Evolutionary conservation across 2,113 vertebrate genomes (phyloP), one percentile per base, ranked within the genome.

Genomic region (Rostratula benghalensis): DNA sequence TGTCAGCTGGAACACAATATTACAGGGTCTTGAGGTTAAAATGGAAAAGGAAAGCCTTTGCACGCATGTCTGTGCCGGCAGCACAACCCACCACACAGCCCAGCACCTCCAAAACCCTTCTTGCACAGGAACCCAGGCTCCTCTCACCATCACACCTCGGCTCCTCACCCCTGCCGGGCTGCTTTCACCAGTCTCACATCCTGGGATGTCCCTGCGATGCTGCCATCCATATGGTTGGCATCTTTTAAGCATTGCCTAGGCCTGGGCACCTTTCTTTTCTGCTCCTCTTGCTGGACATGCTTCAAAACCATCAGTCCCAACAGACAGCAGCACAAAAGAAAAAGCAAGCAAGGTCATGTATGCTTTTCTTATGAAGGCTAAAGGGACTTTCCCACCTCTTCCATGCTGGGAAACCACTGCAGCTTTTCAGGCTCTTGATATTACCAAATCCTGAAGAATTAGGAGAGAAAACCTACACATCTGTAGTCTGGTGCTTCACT

Each of bases 1-100:
- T 87, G 84, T 95, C 95, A 95, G 93, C 94, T 94, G 94, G 94
- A 97, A 91, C 91, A 85, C 83, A 95, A 56, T 84, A 94, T 95
- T 89, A 43, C 59, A 11, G 53, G 94, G 94, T 95, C 95, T 93
- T 87, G 76, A 90, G 94, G 94, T 95, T 95, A 94, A 76, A 90
- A 82, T 24, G 87, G 78, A 75, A 87, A 89, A 85, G 94, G 65
- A 60, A 76, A 80, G 70, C 78, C 78, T 39, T 39, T 90, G 91
- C 74, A 82, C 31, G 23, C 87, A 87, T 0, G 68, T 21, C 85
- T 82, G 59, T 45, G 82, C 83, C 16, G 60, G 71, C 95, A 90
- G 90, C 79, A 41, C 15, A 2, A 23, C 41, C 54, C 7, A 1
- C 77, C 14, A 6, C 22, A 11, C 60, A 46, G 67, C 68, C 22